These are phyloP conservation scores for Cosmorhoe ocellata DNA, from an alignment of 2,888 invertebrate genomes.

Conservation along the genomic window DNA sequence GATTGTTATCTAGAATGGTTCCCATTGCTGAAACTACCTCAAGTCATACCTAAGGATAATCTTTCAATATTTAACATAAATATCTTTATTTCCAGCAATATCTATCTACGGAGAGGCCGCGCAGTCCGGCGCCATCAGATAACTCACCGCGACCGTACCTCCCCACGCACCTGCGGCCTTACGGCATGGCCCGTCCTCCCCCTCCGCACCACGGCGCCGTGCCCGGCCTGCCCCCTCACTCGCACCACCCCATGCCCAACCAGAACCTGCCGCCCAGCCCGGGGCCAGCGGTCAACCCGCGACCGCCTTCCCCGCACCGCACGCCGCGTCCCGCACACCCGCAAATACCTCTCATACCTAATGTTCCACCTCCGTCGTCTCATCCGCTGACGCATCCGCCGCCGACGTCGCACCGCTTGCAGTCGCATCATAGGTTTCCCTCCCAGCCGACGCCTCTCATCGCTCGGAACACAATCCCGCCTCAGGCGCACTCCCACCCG, in stretches of 20 bases:
- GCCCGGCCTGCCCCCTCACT: conserved; percentile 11
- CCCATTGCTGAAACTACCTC: no score
- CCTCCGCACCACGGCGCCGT: conserved; percentile 9
- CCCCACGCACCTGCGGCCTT: conserved; percentile 43
- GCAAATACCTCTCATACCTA: not conserved
- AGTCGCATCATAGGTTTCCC: conserved; percentile 7
- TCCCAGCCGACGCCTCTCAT: conserved; percentile 2
- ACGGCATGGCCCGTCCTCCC: conserved; percentile 36
- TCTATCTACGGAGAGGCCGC: conserved; percentile 27
- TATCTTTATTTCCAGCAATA: conserved; percentile 15
- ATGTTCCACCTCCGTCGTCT: conserved; percentile 1
- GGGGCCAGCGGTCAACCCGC: not conserved
- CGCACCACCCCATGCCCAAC: conserved; percentile 19
- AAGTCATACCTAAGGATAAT: no score
- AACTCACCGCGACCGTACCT: conserved; percentile 48
- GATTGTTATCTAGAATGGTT: no score
- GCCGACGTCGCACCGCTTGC: conserved; percentile 3
- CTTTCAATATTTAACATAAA: no score
- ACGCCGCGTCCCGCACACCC: conserved; percentile 9
- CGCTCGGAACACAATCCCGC: conserved; percentile 2
- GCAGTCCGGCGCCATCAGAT: conserved; percentile 36
- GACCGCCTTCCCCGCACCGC: conserved; percentile 1
- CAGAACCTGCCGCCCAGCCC: conserved; percentile 15
- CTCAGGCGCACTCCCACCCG: conserved; percentile 18
- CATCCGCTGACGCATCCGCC: conserved; percentile 7